These are phyloP conservation scores for Chrysolina americana DNA, from an alignment of 2,888 invertebrate species.

Conservation along the genomic window DNA sequence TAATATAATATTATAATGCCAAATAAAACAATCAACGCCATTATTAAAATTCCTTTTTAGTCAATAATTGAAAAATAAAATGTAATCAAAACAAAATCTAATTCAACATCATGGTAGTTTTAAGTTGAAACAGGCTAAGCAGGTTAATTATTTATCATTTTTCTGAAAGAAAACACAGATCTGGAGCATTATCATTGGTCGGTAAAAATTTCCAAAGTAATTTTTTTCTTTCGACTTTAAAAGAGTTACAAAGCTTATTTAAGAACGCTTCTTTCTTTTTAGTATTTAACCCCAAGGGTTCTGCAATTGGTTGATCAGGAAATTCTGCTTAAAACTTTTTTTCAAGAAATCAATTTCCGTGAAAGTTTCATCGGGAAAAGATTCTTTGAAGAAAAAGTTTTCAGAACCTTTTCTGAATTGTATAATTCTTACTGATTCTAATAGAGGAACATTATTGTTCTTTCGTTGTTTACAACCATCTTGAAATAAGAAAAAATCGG, in stretches of 20 bases:
- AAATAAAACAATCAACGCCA: too few relatives aligned
- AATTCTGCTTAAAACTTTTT: not conserved
- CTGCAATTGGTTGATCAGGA: not conserved
- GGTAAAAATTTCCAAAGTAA: slow-evolving; percentile 5
- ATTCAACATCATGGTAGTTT: not conserved
- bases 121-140: too few relatives aligned
- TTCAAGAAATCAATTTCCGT: not conserved
- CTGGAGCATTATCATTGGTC: slow-evolving; percentile 4
- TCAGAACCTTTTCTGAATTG: too few relatives aligned
- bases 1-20: too few relatives aligned
- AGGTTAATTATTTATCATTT: too few relatives aligned
- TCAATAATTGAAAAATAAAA: not conserved
- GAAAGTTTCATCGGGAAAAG: not conserved
- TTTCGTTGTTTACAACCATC: not conserved
- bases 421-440: too few relatives aligned
- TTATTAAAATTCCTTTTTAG: too few relatives aligned
- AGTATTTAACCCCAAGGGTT: not conserved
- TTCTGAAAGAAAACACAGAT: slow-evolving; percentile 6
- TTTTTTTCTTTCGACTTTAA: not conserved
- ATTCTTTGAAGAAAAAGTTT: too few relatives aligned
- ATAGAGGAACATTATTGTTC: not conserved
- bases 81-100: not conserved
- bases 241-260: not conserved
- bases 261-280: not conserved
- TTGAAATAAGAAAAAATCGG: slow-evolving; percentile 4